Evolutionary conservation across 2,797 vertebrate genomes (phyloP).

Genomic region (Octomys mimax): DNA sequence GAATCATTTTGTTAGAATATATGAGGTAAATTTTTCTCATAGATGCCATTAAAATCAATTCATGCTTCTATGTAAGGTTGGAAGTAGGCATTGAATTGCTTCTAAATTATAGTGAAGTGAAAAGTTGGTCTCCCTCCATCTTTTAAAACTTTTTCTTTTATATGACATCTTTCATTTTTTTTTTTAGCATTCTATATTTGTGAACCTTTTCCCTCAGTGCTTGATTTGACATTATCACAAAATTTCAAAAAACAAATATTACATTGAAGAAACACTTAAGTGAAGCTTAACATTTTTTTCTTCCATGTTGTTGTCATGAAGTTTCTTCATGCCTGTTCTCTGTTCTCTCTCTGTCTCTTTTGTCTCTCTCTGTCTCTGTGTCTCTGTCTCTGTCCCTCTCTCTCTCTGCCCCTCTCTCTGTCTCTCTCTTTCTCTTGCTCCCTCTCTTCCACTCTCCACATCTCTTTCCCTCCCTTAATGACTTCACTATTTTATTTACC

Average conservation of each 20-base stretch:
- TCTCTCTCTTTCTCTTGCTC: fast-evolving
- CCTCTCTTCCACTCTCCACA: background rate
- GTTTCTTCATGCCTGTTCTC: too few species aligned
- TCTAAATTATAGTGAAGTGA: conserved; percentile 49
- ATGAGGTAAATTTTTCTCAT: background rate
- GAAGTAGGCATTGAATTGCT: conserved; percentile 12
- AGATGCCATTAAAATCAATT: conserved; percentile 60
- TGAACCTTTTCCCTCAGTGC: conserved; percentile 11
- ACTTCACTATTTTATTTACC: background rate
- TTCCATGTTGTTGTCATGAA: background rate
- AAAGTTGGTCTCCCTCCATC: background rate
- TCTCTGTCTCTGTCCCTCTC: background rate
- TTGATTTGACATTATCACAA: conserved; percentile 32
- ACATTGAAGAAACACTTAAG: background rate
- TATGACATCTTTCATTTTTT: conserved; percentile 38
- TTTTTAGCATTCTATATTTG: conserved; percentile 37
- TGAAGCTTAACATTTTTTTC: background rate
- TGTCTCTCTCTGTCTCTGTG: background rate
- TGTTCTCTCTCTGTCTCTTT: too few species aligned
- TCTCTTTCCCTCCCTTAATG: background rate
- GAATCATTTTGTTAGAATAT: conserved; percentile 35
- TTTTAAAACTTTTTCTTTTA: conserved; percentile 30
- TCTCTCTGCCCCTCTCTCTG: background rate
- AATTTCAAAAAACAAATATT: background rate
- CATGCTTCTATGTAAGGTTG: background rate